Conservation (phyloP, 2,797 vertebrate species). For the Pyrocephalus nanus region DNA sequence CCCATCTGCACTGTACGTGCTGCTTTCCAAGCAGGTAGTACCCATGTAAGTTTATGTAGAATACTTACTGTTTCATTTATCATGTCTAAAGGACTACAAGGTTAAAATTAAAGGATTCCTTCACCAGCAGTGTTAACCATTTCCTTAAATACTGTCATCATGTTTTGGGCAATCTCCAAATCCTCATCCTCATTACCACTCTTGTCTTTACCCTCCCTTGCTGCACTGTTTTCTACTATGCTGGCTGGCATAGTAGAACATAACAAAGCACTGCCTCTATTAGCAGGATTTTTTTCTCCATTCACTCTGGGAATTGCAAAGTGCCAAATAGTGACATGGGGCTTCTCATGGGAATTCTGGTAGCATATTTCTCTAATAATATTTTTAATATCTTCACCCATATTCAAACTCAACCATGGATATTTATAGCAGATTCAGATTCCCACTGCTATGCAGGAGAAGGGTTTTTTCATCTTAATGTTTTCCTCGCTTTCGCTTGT, state of each 20-base stretch:
- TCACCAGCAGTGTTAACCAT: background rate
- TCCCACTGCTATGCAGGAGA: background rate
- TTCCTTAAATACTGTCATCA: background rate
- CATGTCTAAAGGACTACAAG: background rate
- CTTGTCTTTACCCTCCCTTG: background rate
- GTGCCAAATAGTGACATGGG: background rate
- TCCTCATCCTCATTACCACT: background rate
- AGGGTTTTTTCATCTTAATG: fast-evolving
- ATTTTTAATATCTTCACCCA: background rate
- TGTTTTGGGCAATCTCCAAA: background rate
- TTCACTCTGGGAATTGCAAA: background rate
- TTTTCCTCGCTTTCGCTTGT: background rate
- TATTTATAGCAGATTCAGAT: background rate
- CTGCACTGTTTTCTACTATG: background rate
- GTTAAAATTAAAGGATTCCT: background rate
- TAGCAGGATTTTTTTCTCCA: background rate
- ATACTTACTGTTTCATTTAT: background rate
- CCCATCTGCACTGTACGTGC: background rate
- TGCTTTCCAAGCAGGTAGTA: background rate
- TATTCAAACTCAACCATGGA: background rate
- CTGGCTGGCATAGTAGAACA: background rate
- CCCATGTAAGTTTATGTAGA: background rate
- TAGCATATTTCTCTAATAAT: background rate
- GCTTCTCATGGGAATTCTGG: background rate
- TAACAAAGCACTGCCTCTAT: background rate